phyloP scores from a whole-genome alignment of 2,888 invertebrate species.

The Carterocephalus palaemon region DNA sequence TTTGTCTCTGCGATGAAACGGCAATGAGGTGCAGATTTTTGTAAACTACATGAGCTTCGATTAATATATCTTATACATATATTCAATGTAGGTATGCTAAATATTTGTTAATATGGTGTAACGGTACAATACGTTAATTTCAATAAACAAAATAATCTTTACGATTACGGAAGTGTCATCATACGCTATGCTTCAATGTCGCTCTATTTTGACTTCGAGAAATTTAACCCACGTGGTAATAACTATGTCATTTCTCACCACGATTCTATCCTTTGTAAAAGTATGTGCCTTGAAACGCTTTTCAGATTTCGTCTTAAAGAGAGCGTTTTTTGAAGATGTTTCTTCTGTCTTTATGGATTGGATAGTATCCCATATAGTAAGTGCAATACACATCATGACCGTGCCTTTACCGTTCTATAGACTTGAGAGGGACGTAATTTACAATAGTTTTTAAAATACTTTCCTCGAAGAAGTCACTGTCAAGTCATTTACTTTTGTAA shows the following conservation, averaged over 20 bases:
- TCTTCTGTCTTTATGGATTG: slow-evolving; percentile 72
- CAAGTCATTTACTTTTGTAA: slow-evolving; percentile 65
- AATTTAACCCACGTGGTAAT: slow-evolving; percentile 49
- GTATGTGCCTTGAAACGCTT: slow-evolving; percentile 79
- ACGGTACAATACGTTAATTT: slow-evolving; percentile 27
- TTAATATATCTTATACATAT: slow-evolving; percentile 58
- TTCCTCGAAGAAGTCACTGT: slow-evolving; percentile 55
- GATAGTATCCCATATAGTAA: slow-evolving; percentile 64
- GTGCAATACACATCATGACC: slow-evolving; percentile 79
- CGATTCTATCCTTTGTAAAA: slow-evolving; percentile 74
- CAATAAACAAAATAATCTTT: slow-evolving; percentile 30
- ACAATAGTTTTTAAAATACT: slow-evolving; percentile 73
- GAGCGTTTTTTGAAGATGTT: slow-evolving; percentile 73
- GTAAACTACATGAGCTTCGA: slow-evolving; percentile 65
- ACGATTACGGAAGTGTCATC: slow-evolving; percentile 41
- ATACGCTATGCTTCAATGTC: slow-evolving; percentile 69
- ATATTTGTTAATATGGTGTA: slow-evolving; percentile 38
- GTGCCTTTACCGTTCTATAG: slow-evolving; percentile 79
- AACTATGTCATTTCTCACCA: slow-evolving; percentile 54
- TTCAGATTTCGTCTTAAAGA: slow-evolving; percentile 74
- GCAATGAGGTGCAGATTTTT: slow-evolving; percentile 61
- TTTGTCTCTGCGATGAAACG: slow-evolving; percentile 44
- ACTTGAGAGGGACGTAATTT: slow-evolving; percentile 79
- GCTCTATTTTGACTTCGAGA: slow-evolving; percentile 57
- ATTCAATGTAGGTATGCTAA: slow-evolving; percentile 40